Evolutionary conservation across 2,113 vertebrate species (phyloP).

Genomic region (Sylvilagus bachmani): DNA sequence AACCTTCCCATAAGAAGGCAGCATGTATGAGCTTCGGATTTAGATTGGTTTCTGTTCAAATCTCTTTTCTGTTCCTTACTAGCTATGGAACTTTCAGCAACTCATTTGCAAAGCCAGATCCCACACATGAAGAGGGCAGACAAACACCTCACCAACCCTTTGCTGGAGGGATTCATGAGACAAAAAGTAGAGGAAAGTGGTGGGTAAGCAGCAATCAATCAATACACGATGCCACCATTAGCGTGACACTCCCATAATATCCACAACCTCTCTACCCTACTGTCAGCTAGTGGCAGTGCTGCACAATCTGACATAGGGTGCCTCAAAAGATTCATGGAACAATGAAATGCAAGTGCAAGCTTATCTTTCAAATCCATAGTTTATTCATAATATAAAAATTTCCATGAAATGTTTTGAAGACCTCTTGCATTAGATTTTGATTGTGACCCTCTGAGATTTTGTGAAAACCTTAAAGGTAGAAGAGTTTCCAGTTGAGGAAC

Average conservation of each 20-base stretch:
- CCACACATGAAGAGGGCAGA: neutral
- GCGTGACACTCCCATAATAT: neutral
- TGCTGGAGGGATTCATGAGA: neutral
- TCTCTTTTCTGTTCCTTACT: neutral
- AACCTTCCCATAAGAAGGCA: neutral
- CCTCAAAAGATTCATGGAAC: too few species aligned
- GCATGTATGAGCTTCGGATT: neutral
- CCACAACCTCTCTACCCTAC: neutral
- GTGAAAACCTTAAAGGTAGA: neutral
- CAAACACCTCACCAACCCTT: neutral
- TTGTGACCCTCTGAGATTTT: neutral
- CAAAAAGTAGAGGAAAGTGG: neutral
- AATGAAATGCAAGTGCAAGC: too few species aligned
- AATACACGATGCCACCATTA: neutral
- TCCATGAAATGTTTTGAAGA: too few species aligned
- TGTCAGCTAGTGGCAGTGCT: neutral
- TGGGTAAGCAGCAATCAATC: neutral
- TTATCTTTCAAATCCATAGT: too few species aligned
- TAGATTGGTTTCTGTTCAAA: neutral
- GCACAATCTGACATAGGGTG: neutral
- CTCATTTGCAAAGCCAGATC: neutral
- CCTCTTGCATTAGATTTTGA: neutral
- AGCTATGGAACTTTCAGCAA: neutral
- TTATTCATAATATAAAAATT: too few species aligned
- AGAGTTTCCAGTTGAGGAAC: conserved; percentile 50